Percentiles rank a stretch among this genome's conserved stretches.
phyloP scores from a whole-genome alignment of 2,888 invertebrate genomes.

The Coleophora flavipennella region DNA sequence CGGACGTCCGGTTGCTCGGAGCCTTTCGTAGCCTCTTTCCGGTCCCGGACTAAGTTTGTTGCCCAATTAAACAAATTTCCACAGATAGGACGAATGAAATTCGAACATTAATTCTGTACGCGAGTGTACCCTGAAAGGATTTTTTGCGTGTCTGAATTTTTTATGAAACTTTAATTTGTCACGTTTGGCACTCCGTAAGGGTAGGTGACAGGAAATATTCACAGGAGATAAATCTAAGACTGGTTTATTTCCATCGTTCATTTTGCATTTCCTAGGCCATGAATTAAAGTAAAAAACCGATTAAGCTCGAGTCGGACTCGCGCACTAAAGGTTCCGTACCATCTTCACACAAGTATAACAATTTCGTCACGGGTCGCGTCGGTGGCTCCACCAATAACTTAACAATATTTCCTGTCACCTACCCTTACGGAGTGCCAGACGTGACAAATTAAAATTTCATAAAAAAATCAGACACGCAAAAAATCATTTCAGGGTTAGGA shows the following conservation, averaged over 20 bases:
- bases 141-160: conserved; percentile 19
- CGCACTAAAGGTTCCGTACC: no score
- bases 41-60: conserved; percentile 26
- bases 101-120: conserved; percentile 24
- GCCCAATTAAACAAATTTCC: conserved; percentile 40
- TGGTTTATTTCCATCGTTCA: background rate
- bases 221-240: background rate
- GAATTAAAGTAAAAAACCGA: no score
- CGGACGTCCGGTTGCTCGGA: conserved; percentile 40
- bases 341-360: no score
- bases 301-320: no score
- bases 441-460: conserved; percentile 12
- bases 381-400: no score
- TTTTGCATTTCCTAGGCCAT: no score
- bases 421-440: background rate
- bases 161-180: conserved; percentile 14
- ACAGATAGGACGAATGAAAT: conserved; percentile 22
- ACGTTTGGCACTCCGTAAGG: background rate
- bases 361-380: no score
- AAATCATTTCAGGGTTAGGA: conserved; percentile 14
- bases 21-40: conserved; percentile 26
- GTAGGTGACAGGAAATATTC: no score
- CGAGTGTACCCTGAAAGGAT: conserved; percentile 13
- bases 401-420: no score
- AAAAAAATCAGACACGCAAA: conserved; percentile 20